Percentiles rank a stretch among this genome's conserved stretches.
phyloP scores from a whole-genome alignment of 2,797 vertebrate genomes.

The Myotis findleyi region DNA sequence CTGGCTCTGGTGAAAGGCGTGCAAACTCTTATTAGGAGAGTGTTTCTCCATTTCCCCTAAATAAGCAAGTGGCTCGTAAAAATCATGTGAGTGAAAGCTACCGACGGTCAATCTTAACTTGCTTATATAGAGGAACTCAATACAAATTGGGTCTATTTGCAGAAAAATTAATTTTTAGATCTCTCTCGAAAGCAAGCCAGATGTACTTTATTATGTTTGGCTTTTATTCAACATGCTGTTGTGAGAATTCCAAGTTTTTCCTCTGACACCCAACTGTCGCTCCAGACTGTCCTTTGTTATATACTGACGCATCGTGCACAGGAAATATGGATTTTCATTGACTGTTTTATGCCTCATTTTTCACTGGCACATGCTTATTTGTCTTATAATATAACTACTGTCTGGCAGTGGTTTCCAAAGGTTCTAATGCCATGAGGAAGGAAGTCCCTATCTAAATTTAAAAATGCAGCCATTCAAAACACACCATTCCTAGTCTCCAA shows the following conservation, averaged over 20 bases:
- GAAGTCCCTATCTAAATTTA: background rate
- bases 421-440: background rate
- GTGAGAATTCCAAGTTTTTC: slow-evolving; percentile 56
- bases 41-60: slow-evolving; percentile 28
- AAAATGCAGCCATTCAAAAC: background rate
- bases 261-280: slow-evolving; percentile 43
- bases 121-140: slow-evolving; percentile 66
- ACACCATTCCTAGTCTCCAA: background rate
- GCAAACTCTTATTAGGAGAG: slow-evolving; percentile 13
- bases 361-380: background rate
- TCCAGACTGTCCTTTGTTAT: background rate
- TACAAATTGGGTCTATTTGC: slow-evolving; percentile 67
- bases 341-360: background rate
- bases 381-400: background rate
- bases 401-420: slow-evolving; percentile 10
- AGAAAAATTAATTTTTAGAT: slow-evolving; percentile 75
- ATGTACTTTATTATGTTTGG: slow-evolving; percentile 70
- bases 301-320: background rate
- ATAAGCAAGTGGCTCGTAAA: slow-evolving; percentile 46
- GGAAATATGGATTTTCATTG: background rate
- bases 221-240: slow-evolving; percentile 66
- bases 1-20: background rate
- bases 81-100: slow-evolving; percentile 43
- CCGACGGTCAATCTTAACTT: slow-evolving; percentile 69
- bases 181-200: slow-evolving; percentile 72